A percentile compares a stretch with the other conserved stretches of the same genome.
These are phyloP conservation scores for Callionymus lyra DNA, from an alignment of 2,113 vertebrate species.

Conservation along the genomic window DNA sequence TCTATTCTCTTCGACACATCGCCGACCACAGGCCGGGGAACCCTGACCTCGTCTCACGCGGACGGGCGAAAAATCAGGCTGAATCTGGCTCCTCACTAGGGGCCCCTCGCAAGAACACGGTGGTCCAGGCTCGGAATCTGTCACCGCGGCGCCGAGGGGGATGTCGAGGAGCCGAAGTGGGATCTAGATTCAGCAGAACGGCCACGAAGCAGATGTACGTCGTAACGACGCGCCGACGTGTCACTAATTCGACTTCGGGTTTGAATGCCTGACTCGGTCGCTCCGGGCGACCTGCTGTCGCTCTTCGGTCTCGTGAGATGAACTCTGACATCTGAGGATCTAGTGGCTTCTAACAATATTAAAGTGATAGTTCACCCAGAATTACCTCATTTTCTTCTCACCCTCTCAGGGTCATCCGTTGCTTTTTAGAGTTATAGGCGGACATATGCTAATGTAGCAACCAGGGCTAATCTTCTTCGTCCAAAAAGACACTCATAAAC, in stretches of 20 bases:
- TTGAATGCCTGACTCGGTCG: conserved; percentile 15
- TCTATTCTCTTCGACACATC: too few relatives aligned
- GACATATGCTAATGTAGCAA: too few relatives aligned
- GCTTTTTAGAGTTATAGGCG: too few relatives aligned
- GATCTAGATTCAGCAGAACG: conserved; percentile 41
- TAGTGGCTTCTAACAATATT: background rate
- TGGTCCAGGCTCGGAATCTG: conserved; percentile 21
- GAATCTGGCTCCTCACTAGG: conserved; percentile 33
- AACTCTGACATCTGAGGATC: conserved; percentile 4
- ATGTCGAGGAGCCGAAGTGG: conserved; percentile 18
- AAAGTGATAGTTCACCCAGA: too few relatives aligned
- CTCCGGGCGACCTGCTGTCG: conserved; percentile 19
- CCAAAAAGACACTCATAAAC: too few relatives aligned
- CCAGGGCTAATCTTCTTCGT: too few relatives aligned
- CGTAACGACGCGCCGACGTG: conserved; percentile 23
- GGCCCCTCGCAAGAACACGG: conserved; percentile 21
- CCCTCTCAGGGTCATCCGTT: too few relatives aligned
- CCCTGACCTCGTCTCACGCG: conserved; percentile 35
- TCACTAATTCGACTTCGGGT: conserved; percentile 27
- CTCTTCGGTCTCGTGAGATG: background rate
- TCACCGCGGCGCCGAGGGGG: conserved; percentile 17
- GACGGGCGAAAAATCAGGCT: conserved; percentile 43
- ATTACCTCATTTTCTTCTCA: too few relatives aligned
- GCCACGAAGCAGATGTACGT: conserved; percentile 41
- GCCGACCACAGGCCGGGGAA: conserved; percentile 33